Base-by-base conservation (phyloP, 2,888 invertebrate genomes). In the Drosophila flavopinicola region DNA sequence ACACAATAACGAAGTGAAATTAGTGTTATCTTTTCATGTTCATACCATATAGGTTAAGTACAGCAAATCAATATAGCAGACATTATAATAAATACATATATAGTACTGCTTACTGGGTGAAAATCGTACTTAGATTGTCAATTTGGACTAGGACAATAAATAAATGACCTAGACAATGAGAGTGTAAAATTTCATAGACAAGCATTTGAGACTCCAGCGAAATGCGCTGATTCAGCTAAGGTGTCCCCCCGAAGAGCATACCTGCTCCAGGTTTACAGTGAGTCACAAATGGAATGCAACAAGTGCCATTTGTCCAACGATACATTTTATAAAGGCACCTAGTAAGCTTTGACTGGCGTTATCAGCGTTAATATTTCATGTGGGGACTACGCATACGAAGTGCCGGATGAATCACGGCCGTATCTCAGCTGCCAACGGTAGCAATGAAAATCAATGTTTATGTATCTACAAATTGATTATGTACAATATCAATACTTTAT, bases 401-500 rank as follows among this genome's bases (percentile, higher is more conserved):
- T 37, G 20, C 23, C 35, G 6, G 15, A 51, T 71, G 70, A 75
- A 75, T 71, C 70, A 71, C 39, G 23, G 2, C 33, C 48, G 6
- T 68, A 68, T 53, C 51, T 45, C 6, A 15, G 27, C 52, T 45
- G 56, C 24, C 67, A 66, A 54, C 53, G 25, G 59, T 71, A 53
- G 41, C 27, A 49, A 32, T 27, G 32, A 9, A 13, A 37, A 13
- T 6, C 6, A 32, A 30, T 10, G 10, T 24, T 10, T 13, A 39
- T 15, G 24, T 67, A 52, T 56, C 49, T 37, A 45, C 20, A 48
- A 30, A 13, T 30, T 39, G 30, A 51, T 33, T 32, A 47, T 23
- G 47, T 49, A 41, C 13, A 29, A 59, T 61, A 70, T 49, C 39
- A 13, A 38, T 0, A 37, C 15, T 44, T 73, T 67, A 67, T 61